These are phyloP conservation scores for Corapipo altera DNA, from an alignment of 2,113 vertebrate genomes.

Conservation along the genomic window DNA sequence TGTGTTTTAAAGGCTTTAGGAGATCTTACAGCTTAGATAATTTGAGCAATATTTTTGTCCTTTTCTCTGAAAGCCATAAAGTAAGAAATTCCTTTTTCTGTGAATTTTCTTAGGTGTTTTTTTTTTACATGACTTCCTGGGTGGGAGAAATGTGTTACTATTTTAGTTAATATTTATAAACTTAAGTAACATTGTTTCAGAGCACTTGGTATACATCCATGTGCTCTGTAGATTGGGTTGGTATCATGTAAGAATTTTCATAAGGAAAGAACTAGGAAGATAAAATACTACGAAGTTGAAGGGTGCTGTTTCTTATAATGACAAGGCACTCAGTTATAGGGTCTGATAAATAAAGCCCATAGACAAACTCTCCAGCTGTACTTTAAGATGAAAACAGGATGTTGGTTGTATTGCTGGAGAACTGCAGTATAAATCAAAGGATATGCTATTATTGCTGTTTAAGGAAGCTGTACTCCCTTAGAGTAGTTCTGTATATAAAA, in stretches of 20 bases:
- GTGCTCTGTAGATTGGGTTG: neutral
- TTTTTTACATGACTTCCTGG: neutral
- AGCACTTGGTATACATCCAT: fast-evolving
- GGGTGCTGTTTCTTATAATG: neutral
- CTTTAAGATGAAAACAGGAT: constrained; percentile 69
- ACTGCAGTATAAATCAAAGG: constrained; percentile 62
- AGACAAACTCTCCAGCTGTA: constrained; percentile 47
- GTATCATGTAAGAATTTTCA: neutral
- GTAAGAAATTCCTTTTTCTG: neutral
- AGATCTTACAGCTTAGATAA: neutral
- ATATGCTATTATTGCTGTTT: constrained; percentile 62
- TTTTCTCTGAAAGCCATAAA: neutral
- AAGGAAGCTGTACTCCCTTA: constrained; percentile 52
- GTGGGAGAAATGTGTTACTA: neutral
- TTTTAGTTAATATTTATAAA: neutral
- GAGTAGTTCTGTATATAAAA: constrained; percentile 44
- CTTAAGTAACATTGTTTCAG: neutral
- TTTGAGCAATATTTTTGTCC: neutral
- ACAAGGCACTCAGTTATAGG: neutral
- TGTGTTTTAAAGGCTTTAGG: neutral
- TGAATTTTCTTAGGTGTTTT: neutral
- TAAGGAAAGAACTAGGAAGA: neutral
- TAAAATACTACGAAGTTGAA: neutral
- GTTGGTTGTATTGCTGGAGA: constrained; percentile 34
- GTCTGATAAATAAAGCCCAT: neutral